These are phyloP conservation scores for Rhamphomyia laevipes DNA, from an alignment of 2,888 invertebrate species.

Conservation along the genomic window DNA sequence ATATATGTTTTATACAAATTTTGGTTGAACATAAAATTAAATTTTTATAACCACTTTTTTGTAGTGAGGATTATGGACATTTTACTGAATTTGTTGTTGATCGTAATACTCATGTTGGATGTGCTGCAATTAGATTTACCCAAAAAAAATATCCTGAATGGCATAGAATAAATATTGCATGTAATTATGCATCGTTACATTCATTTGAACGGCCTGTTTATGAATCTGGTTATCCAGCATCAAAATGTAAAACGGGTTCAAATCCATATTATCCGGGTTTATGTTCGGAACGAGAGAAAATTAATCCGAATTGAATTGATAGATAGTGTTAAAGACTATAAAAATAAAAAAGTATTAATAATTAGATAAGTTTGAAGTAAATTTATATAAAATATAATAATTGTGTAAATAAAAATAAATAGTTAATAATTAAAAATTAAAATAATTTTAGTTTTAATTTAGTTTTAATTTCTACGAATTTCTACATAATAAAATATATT, in stretches of 20 bases:
- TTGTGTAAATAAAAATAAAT: too few species aligned
- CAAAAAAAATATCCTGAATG: slow-evolving; percentile 25
- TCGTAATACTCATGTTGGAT: slow-evolving; percentile 34
- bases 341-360: too few species aligned
- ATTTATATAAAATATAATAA: too few species aligned
- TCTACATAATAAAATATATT: too few species aligned
- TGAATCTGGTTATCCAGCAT: slow-evolving; percentile 27
- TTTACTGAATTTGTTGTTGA: slow-evolving; percentile 34
- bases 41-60: background rate
- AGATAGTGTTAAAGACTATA: too few species aligned
- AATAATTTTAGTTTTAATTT: too few species aligned
- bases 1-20: background rate
- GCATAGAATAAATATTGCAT: slow-evolving; percentile 31
- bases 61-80: slow-evolving; percentile 32
- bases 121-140: slow-evolving; percentile 31
- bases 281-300: slow-evolving; percentile 28
- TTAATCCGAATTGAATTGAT: slow-evolving; percentile 34
- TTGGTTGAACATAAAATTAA: background rate
- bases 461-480: too few species aligned
- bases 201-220: slow-evolving; percentile 30
- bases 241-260: slow-evolving; percentile 26
- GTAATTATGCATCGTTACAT: slow-evolving; percentile 34
- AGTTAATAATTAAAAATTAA: too few species aligned
- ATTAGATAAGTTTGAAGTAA: too few species aligned
- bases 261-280: slow-evolving; percentile 28